Conservation (phyloP, 2,113 vertebrate species). For the Cyanistes caeruleus region DNA sequence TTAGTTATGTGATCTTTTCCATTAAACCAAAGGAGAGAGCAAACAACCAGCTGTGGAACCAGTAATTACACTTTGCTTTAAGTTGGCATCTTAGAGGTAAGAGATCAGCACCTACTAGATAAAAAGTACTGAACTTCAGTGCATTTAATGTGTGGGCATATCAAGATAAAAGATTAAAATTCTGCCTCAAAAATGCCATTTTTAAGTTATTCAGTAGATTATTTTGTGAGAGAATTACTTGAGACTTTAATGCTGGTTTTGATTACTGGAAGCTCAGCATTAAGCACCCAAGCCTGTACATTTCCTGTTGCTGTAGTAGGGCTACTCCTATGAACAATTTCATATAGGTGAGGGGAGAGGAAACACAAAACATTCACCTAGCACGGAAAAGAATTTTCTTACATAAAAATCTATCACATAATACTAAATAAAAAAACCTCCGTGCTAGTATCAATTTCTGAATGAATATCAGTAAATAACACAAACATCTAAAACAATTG, state of each 20-base stretch:
- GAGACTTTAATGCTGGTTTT: slow-evolving; percentile 25
- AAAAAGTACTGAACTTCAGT: neutral
- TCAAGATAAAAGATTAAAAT: neutral
- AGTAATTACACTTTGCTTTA: neutral
- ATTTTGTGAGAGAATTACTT: neutral
- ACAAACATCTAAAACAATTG: slow-evolving; percentile 62
- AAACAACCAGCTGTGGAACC: neutral
- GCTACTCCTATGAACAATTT: neutral
- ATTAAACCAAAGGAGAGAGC: neutral
- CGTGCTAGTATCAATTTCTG: slow-evolving; percentile 35
- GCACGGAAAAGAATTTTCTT: slow-evolving; percentile 38
- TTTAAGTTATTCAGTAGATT: neutral
- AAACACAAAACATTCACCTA: slow-evolving; percentile 26
- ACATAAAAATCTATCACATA: neutral
- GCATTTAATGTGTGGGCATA: neutral
- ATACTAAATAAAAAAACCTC: slow-evolving; percentile 11
- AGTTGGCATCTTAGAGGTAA: neutral
- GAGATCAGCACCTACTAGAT: neutral
- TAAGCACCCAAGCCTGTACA: slow-evolving; percentile 9
- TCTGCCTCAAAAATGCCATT: neutral
- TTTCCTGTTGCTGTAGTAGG: slow-evolving; percentile 44
- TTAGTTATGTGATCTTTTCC: neutral
- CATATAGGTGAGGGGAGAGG: slow-evolving; percentile 1
- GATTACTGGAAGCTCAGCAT: slow-evolving; percentile 13
- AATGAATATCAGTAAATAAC: slow-evolving; percentile 54